Percentiles rank a stretch among this genome's conserved stretches.
These are phyloP conservation scores for Pelodiscus sinensis DNA, from an alignment of 2,113 vertebrate species.

Conservation along the genomic window DNA sequence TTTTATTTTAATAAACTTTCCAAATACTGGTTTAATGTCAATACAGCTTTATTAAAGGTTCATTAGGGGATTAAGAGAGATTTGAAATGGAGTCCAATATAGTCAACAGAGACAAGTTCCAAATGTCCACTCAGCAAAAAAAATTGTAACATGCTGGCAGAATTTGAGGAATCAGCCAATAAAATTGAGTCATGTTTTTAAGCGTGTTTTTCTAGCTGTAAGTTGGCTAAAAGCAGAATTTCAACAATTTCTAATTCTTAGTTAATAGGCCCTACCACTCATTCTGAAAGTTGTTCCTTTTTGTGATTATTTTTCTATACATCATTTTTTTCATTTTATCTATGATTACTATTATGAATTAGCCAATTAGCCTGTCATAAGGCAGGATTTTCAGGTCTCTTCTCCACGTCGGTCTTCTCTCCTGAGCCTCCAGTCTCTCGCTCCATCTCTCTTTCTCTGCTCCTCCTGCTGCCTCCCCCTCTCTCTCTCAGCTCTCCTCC, in stretches of 20 bases:
- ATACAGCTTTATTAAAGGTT: conserved; percentile 77
- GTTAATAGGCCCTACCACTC: not conserved
- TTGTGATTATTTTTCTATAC: not conserved
- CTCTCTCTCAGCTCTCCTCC: no score
- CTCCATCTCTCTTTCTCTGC: no score
- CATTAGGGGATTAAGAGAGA: conserved; percentile 76
- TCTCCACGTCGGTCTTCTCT: no score
- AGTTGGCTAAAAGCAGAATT: not conserved
- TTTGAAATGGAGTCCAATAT: conserved; percentile 72
- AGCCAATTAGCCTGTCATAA: not conserved
- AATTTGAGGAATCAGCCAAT: conserved; percentile 28
- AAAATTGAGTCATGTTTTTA: conserved; percentile 43
- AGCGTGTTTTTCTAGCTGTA: not conserved
- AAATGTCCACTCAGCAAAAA: conserved; percentile 74
- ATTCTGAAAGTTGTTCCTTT: not conserved
- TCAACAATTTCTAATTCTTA: conserved; percentile 8
- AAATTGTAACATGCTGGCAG: conserved; percentile 39
- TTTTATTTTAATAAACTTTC: conserved; percentile 75
- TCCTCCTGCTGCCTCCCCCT: no score
- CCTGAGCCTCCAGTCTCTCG: no score
- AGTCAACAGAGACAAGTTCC: conserved; percentile 73
- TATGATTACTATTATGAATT: not conserved
- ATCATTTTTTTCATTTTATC: not conserved
- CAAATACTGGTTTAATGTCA: conserved; percentile 69
- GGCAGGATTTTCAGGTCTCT: no score